Evolutionary conservation across 2,888 invertebrate species (phyloP), one percentile per base, ranked within the genome.

Genomic region (Polyploca ridens): DNA sequence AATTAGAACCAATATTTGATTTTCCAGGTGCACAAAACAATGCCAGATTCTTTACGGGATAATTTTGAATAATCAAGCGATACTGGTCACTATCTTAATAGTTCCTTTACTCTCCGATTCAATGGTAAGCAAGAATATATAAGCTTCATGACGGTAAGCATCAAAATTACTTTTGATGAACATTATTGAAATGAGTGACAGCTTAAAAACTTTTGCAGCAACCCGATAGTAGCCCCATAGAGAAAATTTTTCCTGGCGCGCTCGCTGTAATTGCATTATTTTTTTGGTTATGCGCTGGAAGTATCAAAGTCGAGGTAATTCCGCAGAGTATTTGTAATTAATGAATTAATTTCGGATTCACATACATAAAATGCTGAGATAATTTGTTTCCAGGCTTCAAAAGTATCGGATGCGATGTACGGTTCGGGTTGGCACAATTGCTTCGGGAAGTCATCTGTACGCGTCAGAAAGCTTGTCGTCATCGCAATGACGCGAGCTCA

Each of bases 201-300:
- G n/a, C n/a, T n/a, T 41, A 41, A 41, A 19, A 19, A 27, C 63
- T 33, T 46, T 68, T 63, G 0, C 62, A 86, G 87, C 69, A 64
- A 62, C 74, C 84, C 0, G 85, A 84, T n/a, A 59, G 16, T 8
- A 16, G 14, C 13, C 6, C 35, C 8, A 13, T 16, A 35, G n/a
- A 27, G n/a, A 59, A 59, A 35, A 59, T 59, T 16, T 5, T 33
- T 16, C 59, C 11, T 35, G 13, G 3, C 14, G 10, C 3, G 7
- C 16, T 6, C n/a, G 2, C 7, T 16, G 5, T 38, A 16, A 38
- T 3, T 11, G n/a, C 16, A 7, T 87, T 84, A 0, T 75, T 83
- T 46, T 76, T 82, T 67, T 73, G 86, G 78, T 85, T 85, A 81
- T 85, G 81, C 62, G 81, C 85, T 27, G 87, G 87, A 3, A 85